phyloP scores from a whole-genome alignment of 2,888 invertebrate species.

The Coronaproctus castanopsis region DNA sequence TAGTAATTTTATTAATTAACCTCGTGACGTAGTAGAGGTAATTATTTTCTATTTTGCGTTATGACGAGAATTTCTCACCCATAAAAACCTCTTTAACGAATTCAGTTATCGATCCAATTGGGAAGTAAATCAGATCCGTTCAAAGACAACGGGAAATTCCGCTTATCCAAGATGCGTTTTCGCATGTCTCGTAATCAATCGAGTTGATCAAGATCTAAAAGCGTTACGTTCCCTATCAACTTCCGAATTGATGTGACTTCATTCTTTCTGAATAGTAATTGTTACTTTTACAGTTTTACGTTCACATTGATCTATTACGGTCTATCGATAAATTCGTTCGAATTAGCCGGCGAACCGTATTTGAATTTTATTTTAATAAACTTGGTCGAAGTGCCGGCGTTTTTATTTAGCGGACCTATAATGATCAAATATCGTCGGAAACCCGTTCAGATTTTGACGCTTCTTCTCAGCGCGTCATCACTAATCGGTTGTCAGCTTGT shows the following conservation, averaged over 20 bases:
- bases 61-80: too few species aligned
- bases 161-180: too few species aligned
- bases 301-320: constrained; percentile 63
- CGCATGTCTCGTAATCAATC: too few species aligned
- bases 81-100: too few species aligned
- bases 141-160: too few species aligned
- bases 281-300: constrained; percentile 33
- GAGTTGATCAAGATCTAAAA: constrained; percentile 44
- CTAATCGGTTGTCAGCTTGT: constrained; percentile 38
- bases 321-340: constrained; percentile 52
- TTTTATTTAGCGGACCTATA: constrained; percentile 19
- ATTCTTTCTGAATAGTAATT: not conserved
- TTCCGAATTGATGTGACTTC: too few species aligned
- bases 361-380: constrained; percentile 43
- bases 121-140: too few species aligned
- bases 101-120: too few species aligned
- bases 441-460: constrained; percentile 15
- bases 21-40: too few species aligned
- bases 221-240: too few species aligned
- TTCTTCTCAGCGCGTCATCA: constrained; percentile 18
- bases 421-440: constrained; percentile 18
- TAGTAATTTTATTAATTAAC: too few species aligned
- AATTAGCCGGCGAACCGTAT: constrained; percentile 52
- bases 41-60: too few species aligned
- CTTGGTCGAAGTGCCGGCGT: constrained; percentile 21